Evolutionary conservation across 1,140 invertebrate genomes (phyloP).

Genomic region (Agrilus planipennis): DNA sequence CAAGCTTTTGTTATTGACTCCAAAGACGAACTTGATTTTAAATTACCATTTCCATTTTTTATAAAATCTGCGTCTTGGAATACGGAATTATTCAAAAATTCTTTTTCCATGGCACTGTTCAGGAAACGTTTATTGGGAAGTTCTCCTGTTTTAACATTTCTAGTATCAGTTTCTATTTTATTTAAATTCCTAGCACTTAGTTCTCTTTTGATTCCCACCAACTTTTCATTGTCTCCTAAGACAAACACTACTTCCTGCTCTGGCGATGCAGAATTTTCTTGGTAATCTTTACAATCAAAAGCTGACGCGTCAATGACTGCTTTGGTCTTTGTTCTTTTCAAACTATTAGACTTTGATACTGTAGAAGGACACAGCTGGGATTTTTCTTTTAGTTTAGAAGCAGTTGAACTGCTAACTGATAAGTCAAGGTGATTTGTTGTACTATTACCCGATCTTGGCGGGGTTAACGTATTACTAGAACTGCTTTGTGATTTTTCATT

Average conservation of each 20-base stretch:
- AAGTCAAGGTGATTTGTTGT: no score
- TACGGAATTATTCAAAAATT: conserved; percentile 8
- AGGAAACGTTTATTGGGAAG: no score
- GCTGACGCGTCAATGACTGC: not conserved
- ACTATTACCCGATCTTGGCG: no score
- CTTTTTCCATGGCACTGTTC: conserved; percentile 3
- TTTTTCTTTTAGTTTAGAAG: no score
- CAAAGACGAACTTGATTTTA: not conserved
- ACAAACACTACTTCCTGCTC: conserved; percentile 54
- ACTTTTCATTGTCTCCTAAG: conserved; percentile 59
- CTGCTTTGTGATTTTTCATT: no score
- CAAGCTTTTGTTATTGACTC: not conserved
- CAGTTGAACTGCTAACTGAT: no score
- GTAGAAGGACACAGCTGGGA: no score
- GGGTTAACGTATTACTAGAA: no score
- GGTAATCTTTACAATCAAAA: not conserved
- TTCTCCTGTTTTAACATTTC: no score
- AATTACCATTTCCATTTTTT: conserved; percentile 7
- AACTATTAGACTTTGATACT: not conserved
- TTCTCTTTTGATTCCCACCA: conserved; percentile 34
- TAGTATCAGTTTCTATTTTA: no score
- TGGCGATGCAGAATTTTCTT: not conserved
- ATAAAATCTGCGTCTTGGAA: conserved; percentile 18
- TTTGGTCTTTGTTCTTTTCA: not conserved
- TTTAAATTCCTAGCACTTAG: no score